Conservation (phyloP, 2,797 vertebrate genomes). For the Spatula clypeata region DNA sequence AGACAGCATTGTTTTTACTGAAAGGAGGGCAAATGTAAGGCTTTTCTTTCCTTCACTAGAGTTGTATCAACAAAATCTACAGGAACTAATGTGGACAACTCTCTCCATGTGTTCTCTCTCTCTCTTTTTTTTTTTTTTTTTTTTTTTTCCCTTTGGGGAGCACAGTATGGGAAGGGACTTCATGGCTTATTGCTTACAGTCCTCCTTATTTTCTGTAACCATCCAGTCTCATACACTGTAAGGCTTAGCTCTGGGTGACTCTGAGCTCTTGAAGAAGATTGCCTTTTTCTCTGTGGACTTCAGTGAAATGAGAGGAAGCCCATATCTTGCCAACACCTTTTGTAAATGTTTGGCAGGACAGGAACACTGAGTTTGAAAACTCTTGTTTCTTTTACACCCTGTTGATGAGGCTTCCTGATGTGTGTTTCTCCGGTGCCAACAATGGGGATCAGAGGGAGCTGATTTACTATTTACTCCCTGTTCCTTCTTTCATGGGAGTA, state of each 20-base stretch:
- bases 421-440: not conserved
- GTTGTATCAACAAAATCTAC: not conserved
- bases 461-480: not conserved
- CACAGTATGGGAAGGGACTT: not conserved
- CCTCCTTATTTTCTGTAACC: not conserved
- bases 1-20: not conserved
- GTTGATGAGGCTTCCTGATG: not conserved
- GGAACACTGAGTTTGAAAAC: not conserved
- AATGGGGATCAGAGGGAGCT: not conserved
- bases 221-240: not conserved
- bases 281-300: not conserved
- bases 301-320: not conserved
- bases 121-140: not conserved
- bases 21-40: not conserved
- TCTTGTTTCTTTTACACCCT: not conserved
- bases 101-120: not conserved
- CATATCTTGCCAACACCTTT: not conserved
- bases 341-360: not conserved
- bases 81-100: not conserved
- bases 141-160: not conserved
- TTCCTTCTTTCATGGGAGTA: not conserved
- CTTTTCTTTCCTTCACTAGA: not conserved
- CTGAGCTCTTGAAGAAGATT: not conserved
- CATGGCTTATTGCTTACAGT: not conserved
- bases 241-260: not conserved